Evolutionary conservation across 2,113 vertebrate genomes (phyloP), one percentile per base, ranked within the genome.

Genomic region (Urocynchramus pylzowi): DNA sequence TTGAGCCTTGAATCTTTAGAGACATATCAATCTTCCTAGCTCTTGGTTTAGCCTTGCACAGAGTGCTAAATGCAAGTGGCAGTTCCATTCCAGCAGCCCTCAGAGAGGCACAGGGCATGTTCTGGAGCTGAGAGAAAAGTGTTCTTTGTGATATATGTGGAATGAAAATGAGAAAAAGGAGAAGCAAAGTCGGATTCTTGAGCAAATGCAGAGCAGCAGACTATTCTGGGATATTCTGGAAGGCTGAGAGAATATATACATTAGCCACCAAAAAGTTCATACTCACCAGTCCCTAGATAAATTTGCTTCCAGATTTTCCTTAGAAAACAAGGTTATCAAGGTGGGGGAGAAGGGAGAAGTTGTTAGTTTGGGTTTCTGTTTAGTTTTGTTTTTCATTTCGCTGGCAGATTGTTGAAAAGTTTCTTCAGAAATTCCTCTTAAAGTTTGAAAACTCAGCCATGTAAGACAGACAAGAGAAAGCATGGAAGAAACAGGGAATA

Each of bases 311-410:
- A 59, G 26, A n/a, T 64, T 78, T 73, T 64, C 22, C 12, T 33
- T 42, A 60, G 14, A 69, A 64, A 90, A 64, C 2, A 33, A 75
- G 60, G 7, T 54, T 42, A 15, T 28, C 7, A 69, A 31, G 13
- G 0, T 22, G 14, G 6, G 6, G 7, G 7, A 50, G 10, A 7
- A 53, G 9, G 4, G 5, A 23, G 5, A 33, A 44, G 11, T 33
- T 73, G 3, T 52, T 78, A 56, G 11, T 50, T n/a, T 59, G 2
- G 6, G 16, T 20, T 35, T 30, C 30, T 64, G 7, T 3, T 13
- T 75, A 35, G 4, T 7, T 80, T 77, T 33, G 8, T 2, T 65
- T 67, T 67, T 73, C 1, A 37, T 59, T 73, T 54, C 85, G 13
- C 4, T 93, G 47, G 21, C 39, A 83, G 61, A 35, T 47, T 47